Conservation (phyloP, 2,797 vertebrate species). For the Artibeus lituratus region DNA sequence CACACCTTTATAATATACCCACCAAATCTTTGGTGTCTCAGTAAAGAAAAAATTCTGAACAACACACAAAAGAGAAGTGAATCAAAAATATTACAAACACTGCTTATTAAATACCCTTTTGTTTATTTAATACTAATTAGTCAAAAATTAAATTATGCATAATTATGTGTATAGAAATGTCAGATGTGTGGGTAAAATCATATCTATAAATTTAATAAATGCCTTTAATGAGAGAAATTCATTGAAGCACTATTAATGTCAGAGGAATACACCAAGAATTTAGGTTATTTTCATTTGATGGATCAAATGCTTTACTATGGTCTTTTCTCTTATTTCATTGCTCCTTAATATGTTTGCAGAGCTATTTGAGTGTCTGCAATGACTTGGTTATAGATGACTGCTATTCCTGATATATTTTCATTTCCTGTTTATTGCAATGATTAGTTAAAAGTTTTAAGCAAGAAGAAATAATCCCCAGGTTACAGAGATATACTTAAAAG, state of each 20-base stretch:
- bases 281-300: background rate
- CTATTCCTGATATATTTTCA: background rate
- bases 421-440: background rate
- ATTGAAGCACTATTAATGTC: background rate
- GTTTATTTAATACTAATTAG: background rate
- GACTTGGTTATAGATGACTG: background rate
- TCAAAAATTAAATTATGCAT: background rate
- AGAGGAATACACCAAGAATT: background rate
- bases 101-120: background rate
- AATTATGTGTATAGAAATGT: background rate
- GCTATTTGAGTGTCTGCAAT: background rate
- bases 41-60: background rate
- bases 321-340: background rate
- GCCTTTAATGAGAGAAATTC: background rate
- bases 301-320: background rate
- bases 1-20: background rate
- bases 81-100: background rate
- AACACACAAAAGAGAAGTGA: background rate
- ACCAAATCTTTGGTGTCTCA: background rate
- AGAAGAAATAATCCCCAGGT: background rate
- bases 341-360: background rate
- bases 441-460: background rate
- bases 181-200: background rate
- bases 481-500: background rate
- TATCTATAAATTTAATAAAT: background rate